Percentiles rank a stretch among this genome's conserved stretches.
phyloP scores from a whole-genome alignment of 2,113 vertebrate species.

The Pedetes capensis region DNA sequence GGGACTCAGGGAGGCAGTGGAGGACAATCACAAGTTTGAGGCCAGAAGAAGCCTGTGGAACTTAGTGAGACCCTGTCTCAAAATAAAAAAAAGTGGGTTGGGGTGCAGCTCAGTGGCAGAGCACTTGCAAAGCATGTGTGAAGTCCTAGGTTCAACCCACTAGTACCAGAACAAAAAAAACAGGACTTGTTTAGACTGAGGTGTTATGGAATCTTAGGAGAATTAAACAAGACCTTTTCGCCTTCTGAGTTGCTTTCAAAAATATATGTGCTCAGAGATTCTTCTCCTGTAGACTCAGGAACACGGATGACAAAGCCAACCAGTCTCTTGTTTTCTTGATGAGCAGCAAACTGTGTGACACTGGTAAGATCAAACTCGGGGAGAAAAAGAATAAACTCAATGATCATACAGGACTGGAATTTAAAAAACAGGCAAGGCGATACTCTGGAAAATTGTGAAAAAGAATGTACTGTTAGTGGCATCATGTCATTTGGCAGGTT shows the following conservation, averaged over 20 bases:
- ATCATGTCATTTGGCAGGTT: neutral
- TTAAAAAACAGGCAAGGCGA: neutral
- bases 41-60: too few relatives aligned
- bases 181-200: neutral
- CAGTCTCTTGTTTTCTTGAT: slow-evolving; percentile 95
- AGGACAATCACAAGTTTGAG: too few relatives aligned
- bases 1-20: too few relatives aligned
- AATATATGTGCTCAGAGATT: slow-evolving; percentile 90
- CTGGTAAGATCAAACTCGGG: slow-evolving; percentile 92
- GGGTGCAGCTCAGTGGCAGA: too few relatives aligned
- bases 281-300: slow-evolving; percentile 83
- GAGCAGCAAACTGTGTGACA: slow-evolving; percentile 93
- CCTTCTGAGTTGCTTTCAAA: slow-evolving; percentile 99
- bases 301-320: slow-evolving; percentile 93
- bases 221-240: slow-evolving; percentile 89
- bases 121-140: too few relatives aligned
- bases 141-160: too few relatives aligned
- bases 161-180: too few relatives aligned
- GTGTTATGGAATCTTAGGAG: neutral
- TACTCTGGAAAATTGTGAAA: neutral
- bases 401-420: neutral
- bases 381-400: neutral
- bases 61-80: too few relatives aligned
- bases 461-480: neutral
- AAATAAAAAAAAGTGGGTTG: too few relatives aligned